Evolutionary conservation across 2,113 vertebrate genomes (phyloP), one percentile per base, ranked within the genome.

Genomic region (Maccullochella peelii): DNA sequence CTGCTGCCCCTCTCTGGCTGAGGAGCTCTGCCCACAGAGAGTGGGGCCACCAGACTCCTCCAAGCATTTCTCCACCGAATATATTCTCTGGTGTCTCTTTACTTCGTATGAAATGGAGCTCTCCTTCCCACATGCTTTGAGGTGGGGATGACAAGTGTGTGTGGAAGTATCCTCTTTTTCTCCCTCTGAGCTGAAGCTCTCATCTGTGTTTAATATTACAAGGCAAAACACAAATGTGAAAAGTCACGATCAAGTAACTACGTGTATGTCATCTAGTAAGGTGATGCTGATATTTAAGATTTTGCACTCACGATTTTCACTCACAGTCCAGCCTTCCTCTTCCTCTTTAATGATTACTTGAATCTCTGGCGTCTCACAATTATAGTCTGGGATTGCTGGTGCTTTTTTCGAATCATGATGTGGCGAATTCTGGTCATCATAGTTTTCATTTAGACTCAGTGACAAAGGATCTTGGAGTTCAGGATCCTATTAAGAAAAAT

Each of bases 291-390:
- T 74, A 68, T 80, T 81, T 54, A 67, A 83, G 27, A 58, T 38
- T 70, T 76, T 67, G 38, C 63, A 91, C 92, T 93, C 90, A 93
- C 92, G 11, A 71, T 89, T 90, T 69, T 91, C 92, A 85, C 74
- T 89, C 87, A 85, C 90, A 79, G 78, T 90, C 90, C 91, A 93
- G 73, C 85, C 66, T 4, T 91, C 91, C 68, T 91, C 91, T 50
- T 92, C 90, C 70, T 92, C 92, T 89, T 92, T 91, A 57, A 88
- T 93, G 82, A 91, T 76, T 0, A 91, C 87, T 55, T 36, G 70
- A 71, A 91, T 88, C 21, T 88, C 90, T 77, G 92, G 82, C 10
- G 70, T 79, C 40, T 91, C 80, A 40, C 82, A 82, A 2, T 38
- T 77, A 7, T 75, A 85, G 23, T 78, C 62, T 0, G 82, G 84